phyloP scores from a whole-genome alignment of 2,113 vertebrate species.

The Cavia porcellus region DNA sequence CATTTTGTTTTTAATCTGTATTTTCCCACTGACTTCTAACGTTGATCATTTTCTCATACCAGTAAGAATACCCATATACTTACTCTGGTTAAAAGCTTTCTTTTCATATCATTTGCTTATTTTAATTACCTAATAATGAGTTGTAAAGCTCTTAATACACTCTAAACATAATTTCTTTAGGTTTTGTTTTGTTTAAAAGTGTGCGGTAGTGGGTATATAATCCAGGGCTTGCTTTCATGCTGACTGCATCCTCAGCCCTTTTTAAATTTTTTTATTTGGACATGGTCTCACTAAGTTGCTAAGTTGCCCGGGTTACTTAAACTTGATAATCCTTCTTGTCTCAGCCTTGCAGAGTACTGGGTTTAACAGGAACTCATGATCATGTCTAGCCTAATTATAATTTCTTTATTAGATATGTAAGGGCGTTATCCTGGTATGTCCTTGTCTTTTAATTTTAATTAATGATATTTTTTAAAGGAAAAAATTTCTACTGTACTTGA shows the following conservation, averaged over 20 bases:
- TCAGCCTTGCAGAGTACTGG: background rate
- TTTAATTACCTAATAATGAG: background rate
- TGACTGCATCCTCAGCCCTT: background rate
- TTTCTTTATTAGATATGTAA: background rate
- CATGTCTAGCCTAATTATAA: background rate
- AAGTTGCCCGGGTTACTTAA: background rate
- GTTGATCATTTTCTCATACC: background rate
- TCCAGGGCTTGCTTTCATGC: background rate
- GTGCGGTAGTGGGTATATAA: background rate
- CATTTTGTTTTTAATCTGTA: background rate
- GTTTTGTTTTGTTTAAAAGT: background rate
- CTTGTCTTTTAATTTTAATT: background rate
- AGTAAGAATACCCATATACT: background rate
- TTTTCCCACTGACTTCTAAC: background rate
- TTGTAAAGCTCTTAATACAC: background rate
- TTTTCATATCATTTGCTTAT: background rate
- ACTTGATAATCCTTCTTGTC: background rate
- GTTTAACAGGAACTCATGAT: background rate
- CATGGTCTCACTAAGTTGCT: background rate
- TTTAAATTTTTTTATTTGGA: background rate
- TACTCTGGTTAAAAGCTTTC: background rate
- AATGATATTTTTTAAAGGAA: background rate
- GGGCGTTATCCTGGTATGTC: background rate
- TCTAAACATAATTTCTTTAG: background rate
- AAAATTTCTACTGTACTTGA: background rate